A percentile compares a stretch with the other conserved stretches of the same genome.
Conservation (phyloP, 64 coral and sea anemone genomes). For the Montipora cactus region DNA sequence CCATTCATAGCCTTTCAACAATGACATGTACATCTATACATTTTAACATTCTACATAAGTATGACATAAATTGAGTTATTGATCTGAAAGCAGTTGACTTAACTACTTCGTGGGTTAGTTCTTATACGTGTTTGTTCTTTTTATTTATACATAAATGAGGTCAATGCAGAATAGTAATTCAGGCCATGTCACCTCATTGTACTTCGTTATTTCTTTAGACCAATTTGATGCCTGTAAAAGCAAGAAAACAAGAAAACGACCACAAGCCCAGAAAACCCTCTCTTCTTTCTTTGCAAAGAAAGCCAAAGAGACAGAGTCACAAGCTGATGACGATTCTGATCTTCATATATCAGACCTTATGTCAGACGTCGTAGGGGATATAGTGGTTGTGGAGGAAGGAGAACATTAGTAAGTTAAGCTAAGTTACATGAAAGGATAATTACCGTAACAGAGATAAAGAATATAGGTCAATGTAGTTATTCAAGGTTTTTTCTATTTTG, state of each 20-base stretch:
- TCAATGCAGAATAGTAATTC: not conserved
- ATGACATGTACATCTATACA: not conserved
- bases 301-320: slow-evolving; percentile 46
- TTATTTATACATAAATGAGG: not conserved
- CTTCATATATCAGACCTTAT: slow-evolving; percentile 43
- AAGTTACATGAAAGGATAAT: not conserved
- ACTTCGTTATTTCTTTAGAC: slow-evolving; percentile 55
- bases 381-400: slow-evolving; percentile 48
- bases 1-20: not conserved
- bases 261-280: slow-evolving; percentile 53
- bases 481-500: slow-evolving; percentile 37
- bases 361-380: slow-evolving; percentile 47
- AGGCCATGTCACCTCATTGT: slow-evolving; percentile 16
- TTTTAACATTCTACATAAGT: not conserved
- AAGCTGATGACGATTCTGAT: slow-evolving; percentile 57
- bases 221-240: slow-evolving; percentile 58
- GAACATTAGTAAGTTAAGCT: slow-evolving; percentile 49
- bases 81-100: not conserved
- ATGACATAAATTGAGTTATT: not conserved
- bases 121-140: not conserved
- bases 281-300: slow-evolving; percentile 62
- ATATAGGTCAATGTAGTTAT: not conserved
- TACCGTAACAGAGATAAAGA: not conserved
- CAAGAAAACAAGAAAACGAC: slow-evolving; percentile 59
- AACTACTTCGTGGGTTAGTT: no score